phyloP scores from a whole-genome alignment of 1,140 invertebrate genomes.

The Saxidomus purpurata region DNA sequence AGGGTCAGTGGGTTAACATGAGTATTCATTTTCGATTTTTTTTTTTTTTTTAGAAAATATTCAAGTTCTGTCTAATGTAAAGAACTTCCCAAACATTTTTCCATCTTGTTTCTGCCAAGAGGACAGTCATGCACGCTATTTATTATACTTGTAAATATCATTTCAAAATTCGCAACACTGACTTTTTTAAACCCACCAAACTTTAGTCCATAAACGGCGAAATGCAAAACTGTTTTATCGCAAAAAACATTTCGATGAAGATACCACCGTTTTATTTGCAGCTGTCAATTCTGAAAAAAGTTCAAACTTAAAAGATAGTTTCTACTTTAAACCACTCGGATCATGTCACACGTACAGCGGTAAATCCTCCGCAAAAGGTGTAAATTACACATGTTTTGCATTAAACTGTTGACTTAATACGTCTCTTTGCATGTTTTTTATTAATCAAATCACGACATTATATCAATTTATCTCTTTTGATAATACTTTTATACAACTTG shows the following conservation, averaged over 20 bases:
- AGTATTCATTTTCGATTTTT: no score
- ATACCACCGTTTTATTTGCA: not conserved
- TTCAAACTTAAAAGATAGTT: not conserved
- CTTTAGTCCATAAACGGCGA: not conserved
- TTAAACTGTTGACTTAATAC: constrained; percentile 7
- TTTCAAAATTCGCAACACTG: not conserved
- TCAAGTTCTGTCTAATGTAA: no score
- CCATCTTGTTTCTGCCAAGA: no score
- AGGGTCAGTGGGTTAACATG: no score
- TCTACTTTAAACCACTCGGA: not conserved
- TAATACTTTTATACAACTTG: not conserved
- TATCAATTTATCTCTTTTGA: constrained; percentile 5
- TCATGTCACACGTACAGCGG: not conserved
- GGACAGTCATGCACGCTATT: not conserved
- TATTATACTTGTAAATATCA: not conserved
- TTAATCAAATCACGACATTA: not conserved
- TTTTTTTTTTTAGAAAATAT: no score
- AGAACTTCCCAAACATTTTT: no score
- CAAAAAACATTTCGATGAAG: no score
- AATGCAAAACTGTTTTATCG: not conserved
- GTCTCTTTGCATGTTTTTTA: not conserved
- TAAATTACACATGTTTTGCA: constrained; percentile 22
- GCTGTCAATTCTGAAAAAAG: not conserved
- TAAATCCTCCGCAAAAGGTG: not conserved
- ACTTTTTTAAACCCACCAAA: not conserved